Evolutionary conservation across 2,113 vertebrate genomes (phyloP).

Genomic region (Pteropus alecto): DNA sequence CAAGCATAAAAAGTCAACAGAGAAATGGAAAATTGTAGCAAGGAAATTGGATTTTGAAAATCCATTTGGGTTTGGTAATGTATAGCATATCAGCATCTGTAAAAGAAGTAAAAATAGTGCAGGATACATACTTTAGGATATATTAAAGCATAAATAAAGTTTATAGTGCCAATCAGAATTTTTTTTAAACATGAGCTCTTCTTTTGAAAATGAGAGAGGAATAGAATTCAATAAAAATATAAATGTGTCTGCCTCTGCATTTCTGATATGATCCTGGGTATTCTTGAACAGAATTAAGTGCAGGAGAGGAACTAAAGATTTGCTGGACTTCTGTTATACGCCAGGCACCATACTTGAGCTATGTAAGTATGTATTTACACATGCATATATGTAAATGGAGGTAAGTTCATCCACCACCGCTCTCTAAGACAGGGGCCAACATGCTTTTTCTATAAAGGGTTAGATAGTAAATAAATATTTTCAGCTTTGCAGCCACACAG

Average conservation of each 20-base stretch:
- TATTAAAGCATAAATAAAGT: slow-evolving; percentile 77
- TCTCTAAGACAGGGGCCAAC: background rate
- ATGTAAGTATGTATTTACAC: background rate
- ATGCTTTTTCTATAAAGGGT: background rate
- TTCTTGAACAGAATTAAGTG: slow-evolving; percentile 54
- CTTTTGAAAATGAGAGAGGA: slow-evolving; percentile 73
- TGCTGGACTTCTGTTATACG: background rate
- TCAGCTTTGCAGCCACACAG: background rate
- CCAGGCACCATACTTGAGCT: background rate
- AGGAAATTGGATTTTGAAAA: slow-evolving; percentile 78
- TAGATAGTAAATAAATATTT: background rate
- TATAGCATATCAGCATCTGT: slow-evolving; percentile 72
- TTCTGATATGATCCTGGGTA: slow-evolving; percentile 62
- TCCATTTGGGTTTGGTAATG: slow-evolving; percentile 74
- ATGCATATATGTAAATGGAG: background rate
- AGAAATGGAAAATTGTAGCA: slow-evolving; percentile 71
- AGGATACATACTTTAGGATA: slow-evolving; percentile 68
- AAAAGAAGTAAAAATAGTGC: slow-evolving; percentile 66
- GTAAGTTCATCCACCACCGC: background rate
- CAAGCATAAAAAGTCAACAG: slow-evolving; percentile 68
- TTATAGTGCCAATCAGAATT: slow-evolving; percentile 74
- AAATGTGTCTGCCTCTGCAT: slow-evolving; percentile 64
- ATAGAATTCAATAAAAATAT: slow-evolving; percentile 73
- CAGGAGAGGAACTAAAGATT: slow-evolving; percentile 7
- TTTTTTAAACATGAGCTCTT: slow-evolving; percentile 69